Evolutionary conservation across 2,888 invertebrate genomes (phyloP).

Genomic region (Leucophenga maculata): DNA sequence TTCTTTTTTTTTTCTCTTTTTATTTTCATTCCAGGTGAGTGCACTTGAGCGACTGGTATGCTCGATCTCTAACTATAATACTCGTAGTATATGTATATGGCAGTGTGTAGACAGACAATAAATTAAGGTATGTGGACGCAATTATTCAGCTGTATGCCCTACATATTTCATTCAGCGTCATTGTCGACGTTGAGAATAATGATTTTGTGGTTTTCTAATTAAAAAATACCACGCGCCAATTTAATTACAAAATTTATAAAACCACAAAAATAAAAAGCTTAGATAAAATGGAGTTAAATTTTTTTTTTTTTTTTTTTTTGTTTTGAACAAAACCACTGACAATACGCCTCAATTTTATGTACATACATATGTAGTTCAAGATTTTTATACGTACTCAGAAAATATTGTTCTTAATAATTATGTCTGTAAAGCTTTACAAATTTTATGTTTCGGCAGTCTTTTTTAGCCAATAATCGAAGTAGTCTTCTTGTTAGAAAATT

Average conservation of each 20-base stretch:
- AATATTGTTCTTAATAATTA: no score
- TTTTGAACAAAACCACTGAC: no score
- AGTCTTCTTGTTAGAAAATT: no score
- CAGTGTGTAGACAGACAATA: neutral
- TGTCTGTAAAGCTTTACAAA: no score
- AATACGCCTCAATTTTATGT: no score
- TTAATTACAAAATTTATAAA: constrained; percentile 37
- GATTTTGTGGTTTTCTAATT: constrained; percentile 35
- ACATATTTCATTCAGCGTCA: constrained; percentile 29
- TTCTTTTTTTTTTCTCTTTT: constrained; percentile 32
- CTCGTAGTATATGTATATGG: constrained; percentile 44
- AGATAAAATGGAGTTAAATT: constrained; percentile 37
- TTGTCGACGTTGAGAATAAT: neutral
- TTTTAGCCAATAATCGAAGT: no score
- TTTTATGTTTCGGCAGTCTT: no score
- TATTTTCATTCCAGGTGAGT: constrained; percentile 58
- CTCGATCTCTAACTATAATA: constrained; percentile 46
- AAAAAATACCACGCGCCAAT: constrained; percentile 49
- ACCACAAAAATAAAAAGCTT: constrained; percentile 20
- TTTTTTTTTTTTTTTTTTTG: constrained; percentile 25
- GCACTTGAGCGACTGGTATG: constrained; percentile 33
- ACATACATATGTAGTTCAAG: no score
- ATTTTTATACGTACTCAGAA: no score
- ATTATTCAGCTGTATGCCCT: constrained; percentile 52
- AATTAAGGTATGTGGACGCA: constrained; percentile 23